Conservation (phyloP, 2,113 vertebrate genomes). For the Pituophis catenifer region DNA sequence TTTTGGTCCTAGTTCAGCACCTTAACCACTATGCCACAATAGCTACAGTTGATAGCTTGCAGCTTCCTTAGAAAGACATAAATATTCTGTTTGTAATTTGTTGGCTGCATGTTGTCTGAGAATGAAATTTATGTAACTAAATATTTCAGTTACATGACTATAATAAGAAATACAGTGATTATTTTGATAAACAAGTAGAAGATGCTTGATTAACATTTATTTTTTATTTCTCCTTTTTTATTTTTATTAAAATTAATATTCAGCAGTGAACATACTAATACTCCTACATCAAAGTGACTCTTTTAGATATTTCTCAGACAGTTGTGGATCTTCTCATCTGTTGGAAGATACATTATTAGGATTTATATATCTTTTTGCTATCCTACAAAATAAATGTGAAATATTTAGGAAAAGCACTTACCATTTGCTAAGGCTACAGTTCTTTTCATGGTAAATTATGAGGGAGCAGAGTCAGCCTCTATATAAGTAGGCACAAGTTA, state of each 20-base stretch:
- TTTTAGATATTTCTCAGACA: background rate
- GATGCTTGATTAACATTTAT: background rate
- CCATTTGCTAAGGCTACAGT: background rate
- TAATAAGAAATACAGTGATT: background rate
- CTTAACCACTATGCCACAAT: background rate
- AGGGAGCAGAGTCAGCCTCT: background rate
- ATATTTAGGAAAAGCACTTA: background rate
- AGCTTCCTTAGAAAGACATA: background rate
- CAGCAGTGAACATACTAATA: background rate
- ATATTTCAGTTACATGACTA: background rate
- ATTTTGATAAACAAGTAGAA: background rate
- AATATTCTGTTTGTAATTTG: background rate
- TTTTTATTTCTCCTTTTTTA: background rate
- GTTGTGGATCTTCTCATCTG: background rate
- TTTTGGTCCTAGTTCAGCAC: background rate
- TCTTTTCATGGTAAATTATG: background rate
- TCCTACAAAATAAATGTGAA: background rate
- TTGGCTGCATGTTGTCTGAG: background rate
- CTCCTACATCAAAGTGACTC: background rate
- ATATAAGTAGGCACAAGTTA: background rate
- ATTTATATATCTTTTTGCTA: background rate
- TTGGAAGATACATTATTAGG: background rate
- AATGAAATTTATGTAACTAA: background rate
- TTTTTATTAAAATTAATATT: background rate
- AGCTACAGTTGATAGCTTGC: background rate